These are phyloP conservation scores for Ditylenchus dipsaci DNA, from an alignment of 1,140 invertebrate genomes.

Conservation along the genomic window DNA sequence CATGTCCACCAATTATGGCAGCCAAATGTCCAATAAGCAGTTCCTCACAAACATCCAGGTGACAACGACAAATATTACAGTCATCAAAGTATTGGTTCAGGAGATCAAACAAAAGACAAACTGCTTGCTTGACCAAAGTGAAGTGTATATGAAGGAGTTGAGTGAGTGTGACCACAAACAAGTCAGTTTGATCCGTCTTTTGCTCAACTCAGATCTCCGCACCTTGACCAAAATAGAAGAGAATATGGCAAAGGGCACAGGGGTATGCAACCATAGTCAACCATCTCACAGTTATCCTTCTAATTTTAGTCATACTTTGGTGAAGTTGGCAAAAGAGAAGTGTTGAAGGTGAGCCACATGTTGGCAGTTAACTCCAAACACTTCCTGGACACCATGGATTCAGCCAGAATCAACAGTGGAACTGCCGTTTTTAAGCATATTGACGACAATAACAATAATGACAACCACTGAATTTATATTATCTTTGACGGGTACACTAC, in stretches of 20 bases:
- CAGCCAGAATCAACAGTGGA: constrained; percentile 6
- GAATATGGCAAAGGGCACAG: constrained; percentile 7
- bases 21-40: constrained; percentile 16
- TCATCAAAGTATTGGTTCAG: neutral
- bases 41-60: constrained; percentile 3
- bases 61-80: too few species aligned
- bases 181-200: constrained; percentile 15
- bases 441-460: neutral
- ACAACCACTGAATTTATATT: too few species aligned
- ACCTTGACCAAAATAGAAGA: constrained; percentile 14
- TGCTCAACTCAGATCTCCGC: constrained; percentile 16
- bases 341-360: constrained; percentile 27
- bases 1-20: constrained; percentile 15
- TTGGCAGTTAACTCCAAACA: constrained; percentile 38
- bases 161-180: constrained; percentile 8
- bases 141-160: constrained; percentile 4
- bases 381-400: constrained; percentile 32
- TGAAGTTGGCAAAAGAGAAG: constrained; percentile 14
- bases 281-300: neutral
- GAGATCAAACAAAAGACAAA: constrained; percentile 17
- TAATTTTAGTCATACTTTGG: neutral
- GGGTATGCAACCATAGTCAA: neutral
- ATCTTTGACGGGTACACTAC: too few species aligned
- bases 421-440: neutral
- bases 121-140: constrained; percentile 10